Conservation (phyloP, 2,888 invertebrate species). For the Cyaniris semiargus region DNA sequence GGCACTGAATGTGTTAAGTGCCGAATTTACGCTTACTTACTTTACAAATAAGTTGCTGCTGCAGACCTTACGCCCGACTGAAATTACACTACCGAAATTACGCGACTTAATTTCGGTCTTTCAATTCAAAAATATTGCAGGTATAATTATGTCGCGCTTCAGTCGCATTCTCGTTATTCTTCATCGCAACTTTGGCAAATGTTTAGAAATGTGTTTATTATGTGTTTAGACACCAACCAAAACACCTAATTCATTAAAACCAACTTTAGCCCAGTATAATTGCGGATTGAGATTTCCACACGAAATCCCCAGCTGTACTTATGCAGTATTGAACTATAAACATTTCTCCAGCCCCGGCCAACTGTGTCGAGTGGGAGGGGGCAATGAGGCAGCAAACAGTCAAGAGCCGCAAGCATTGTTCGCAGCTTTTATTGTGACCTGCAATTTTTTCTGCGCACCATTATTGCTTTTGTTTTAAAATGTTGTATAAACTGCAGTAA, state of each 20-base stretch:
- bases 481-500: not conserved
- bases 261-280: not conserved
- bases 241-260: not conserved
- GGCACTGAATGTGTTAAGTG: too few relatives aligned
- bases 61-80: too few relatives aligned
- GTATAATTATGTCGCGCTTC: too few relatives aligned
- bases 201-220: too few relatives aligned
- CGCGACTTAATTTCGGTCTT: too few relatives aligned
- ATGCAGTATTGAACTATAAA: constrained; percentile 21
- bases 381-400: constrained; percentile 29
- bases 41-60: too few relatives aligned
- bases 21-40: too few relatives aligned
- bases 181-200: too few relatives aligned
- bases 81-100: too few relatives aligned
- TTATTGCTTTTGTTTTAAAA: constrained; percentile 1
- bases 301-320: not conserved
- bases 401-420: constrained; percentile 40
- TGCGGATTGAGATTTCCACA: not conserved
- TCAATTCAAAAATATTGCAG: too few relatives aligned
- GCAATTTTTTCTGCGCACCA: constrained; percentile 25
- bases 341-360: not conserved
- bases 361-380: constrained; percentile 27
- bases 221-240: too few relatives aligned
- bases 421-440: constrained; percentile 34
- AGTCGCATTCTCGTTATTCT: too few relatives aligned